phyloP scores from a whole-genome alignment of 2,888 invertebrate genomes.

The Crematogaster levior region DNA sequence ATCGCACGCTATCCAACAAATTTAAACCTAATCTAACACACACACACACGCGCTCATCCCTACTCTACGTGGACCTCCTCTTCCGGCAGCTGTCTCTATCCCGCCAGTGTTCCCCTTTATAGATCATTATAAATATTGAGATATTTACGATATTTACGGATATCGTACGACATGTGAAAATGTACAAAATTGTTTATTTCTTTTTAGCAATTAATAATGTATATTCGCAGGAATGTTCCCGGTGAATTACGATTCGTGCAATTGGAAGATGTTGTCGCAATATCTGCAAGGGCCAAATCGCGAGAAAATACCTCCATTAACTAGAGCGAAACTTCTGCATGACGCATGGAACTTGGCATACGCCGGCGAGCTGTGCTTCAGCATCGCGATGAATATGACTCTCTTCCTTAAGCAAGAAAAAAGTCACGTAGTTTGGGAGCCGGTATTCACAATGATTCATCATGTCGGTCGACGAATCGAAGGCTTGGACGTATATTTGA shows the following conservation, averaged over 20 bases:
- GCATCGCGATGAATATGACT: slow-evolving; percentile 92
- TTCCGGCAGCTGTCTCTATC: no score
- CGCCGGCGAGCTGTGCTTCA: slow-evolving; percentile 92
- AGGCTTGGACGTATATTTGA: slow-evolving; percentile 88
- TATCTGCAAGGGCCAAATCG: slow-evolving; percentile 86
- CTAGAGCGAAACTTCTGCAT: slow-evolving; percentile 91
- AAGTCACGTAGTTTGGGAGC: slow-evolving; percentile 93
- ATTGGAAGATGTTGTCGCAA: slow-evolving; percentile 91
- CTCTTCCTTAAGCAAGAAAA: slow-evolving; percentile 91
- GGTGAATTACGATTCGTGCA: slow-evolving; percentile 92
- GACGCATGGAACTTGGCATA: slow-evolving; percentile 93
- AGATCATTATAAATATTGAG: no score
- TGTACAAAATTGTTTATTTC: background rate
- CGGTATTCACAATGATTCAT: slow-evolving; percentile 93
- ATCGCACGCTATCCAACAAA: no score
- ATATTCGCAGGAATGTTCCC: slow-evolving; percentile 90
- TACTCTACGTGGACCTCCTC: no score
- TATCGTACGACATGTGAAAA: background rate
- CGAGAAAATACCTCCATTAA: slow-evolving; percentile 89
- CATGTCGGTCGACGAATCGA: slow-evolving; percentile 92
- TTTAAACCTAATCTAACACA: no score
- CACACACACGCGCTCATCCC: no score
- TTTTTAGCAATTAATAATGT: background rate
- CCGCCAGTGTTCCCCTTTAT: no score
- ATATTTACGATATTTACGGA: background rate